Evolutionary conservation across 2,113 vertebrate genomes (phyloP).

Genomic region (Taxidea taxus): DNA sequence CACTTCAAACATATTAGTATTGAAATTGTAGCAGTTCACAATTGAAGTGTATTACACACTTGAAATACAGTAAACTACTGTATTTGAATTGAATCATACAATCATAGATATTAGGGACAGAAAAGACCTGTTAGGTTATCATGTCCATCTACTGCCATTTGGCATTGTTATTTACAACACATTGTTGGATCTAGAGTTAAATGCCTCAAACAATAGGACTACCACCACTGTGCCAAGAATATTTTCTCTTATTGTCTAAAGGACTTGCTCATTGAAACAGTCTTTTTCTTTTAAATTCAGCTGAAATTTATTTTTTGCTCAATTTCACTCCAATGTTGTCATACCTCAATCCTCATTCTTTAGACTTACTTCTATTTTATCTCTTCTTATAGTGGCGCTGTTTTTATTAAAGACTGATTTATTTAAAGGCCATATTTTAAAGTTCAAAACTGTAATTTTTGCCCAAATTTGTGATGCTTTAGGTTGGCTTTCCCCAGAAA

Average conservation of each 20-base stretch:
- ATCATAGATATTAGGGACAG: constrained; percentile 58
- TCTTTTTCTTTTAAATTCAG: constrained; percentile 23
- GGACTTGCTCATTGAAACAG: constrained; percentile 26
- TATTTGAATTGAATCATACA: constrained; percentile 49
- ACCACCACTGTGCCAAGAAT: not conserved
- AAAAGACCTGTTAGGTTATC: constrained; percentile 66
- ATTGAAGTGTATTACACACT: constrained; percentile 75
- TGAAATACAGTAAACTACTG: constrained; percentile 50
- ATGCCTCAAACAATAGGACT: constrained; percentile 21
- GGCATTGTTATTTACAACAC: constrained; percentile 49
- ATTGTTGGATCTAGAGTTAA: constrained; percentile 40
- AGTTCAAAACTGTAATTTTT: constrained; percentile 34
- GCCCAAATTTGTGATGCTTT: not conserved
- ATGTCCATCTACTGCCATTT: constrained; percentile 47
- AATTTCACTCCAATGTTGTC: constrained; percentile 53
- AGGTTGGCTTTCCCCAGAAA: not conserved
- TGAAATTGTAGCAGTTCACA: constrained; percentile 63
- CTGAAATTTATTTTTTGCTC: constrained; percentile 69
- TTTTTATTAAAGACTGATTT: constrained; percentile 12
- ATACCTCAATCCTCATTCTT: not conserved
- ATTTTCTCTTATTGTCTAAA: constrained; percentile 55
- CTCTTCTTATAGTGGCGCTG: not conserved
- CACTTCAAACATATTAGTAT: constrained; percentile 53
- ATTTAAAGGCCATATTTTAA: constrained; percentile 23
- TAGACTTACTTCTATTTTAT: constrained; percentile 28